Percentiles rank a stretch among this genome's conserved stretches.
phyloP scores from a whole-genome alignment of 2,797 vertebrate species.

The Sitta carolinensis region DNA sequence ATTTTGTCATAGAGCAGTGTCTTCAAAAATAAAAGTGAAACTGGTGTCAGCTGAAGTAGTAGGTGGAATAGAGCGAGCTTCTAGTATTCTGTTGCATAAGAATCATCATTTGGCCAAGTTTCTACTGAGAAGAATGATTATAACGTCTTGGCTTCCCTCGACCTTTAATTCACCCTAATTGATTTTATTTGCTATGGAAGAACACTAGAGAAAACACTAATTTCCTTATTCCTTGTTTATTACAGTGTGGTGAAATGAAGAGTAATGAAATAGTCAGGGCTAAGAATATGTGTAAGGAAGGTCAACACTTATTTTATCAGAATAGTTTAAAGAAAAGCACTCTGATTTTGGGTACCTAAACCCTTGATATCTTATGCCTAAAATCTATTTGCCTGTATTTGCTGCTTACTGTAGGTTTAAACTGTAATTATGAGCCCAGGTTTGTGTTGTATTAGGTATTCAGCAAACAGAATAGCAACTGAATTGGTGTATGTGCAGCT shows the following conservation, averaged over 20 bases:
- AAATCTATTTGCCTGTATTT: not conserved
- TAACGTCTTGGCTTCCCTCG: not conserved
- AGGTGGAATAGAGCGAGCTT: not conserved
- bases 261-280: not conserved
- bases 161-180: not conserved
- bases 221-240: slow-evolving; percentile 5
- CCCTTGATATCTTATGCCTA: not conserved
- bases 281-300: not conserved
- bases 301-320: not conserved
- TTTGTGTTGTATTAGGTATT: not conserved
- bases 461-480: not conserved
- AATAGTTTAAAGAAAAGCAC: not conserved
- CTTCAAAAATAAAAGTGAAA: not conserved
- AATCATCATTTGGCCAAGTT: not conserved
- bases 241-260: not conserved
- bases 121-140: not conserved
- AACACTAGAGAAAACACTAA: not conserved
- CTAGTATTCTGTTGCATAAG: not conserved
- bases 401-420: not conserved
- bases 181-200: not conserved
- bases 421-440: not conserved
- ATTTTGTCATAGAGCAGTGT: not conserved
- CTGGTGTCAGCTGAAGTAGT: not conserved
- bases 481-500: not conserved
- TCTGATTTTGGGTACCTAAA: not conserved